Base-by-base conservation (phyloP, 2,888 invertebrate genomes). In the Sclerodermus sp. region DNA sequence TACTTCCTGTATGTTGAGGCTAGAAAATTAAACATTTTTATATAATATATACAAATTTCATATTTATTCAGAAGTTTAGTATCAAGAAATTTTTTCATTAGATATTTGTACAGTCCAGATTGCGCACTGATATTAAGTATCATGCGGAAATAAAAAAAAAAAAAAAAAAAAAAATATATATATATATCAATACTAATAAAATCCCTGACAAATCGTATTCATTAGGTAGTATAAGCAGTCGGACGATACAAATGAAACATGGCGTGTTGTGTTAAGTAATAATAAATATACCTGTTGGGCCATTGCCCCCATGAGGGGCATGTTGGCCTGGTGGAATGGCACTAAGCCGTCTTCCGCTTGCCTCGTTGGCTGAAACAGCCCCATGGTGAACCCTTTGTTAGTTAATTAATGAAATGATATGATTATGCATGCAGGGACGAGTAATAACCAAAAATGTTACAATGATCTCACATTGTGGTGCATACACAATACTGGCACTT, bases 271-370 rank as follows among this genome's bases (percentile, higher is more conserved):
- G 44, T 58, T 65, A 60, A 32, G 47, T 64, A 67, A 55, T 60
- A 63, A 64, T 64, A 61, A 68, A 64, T 71, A 59, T 77, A 77
- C 77, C 77, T 77, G 77, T 64, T 77, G 77, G 70, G 73, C 73
- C 74, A 77, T 73, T 52, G 85, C 80, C 60, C 82, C 83, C 68
- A 87, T 82, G 31, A 89, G 87, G 60, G 89, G 86, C 79, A 88
- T 82, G 67, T 82, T 79, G 58, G 81, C 77, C 70, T 80, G 83
- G 68, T 81, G 80, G 70, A 82, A 83, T 49, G 83, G 82, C 67
- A 82, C 81, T 67, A 83, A 74, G 55, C 83, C 83, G 75, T 84
- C 84, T 71, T 84, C 77, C 66, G 82, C 82, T 68, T 82, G 82
- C 72, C 84, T 78, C 63, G 80, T 79, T 45, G 84, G 83, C 78